Evolutionary conservation across 2,888 invertebrate species (phyloP).

Genomic region (Euphydryas editha): DNA sequence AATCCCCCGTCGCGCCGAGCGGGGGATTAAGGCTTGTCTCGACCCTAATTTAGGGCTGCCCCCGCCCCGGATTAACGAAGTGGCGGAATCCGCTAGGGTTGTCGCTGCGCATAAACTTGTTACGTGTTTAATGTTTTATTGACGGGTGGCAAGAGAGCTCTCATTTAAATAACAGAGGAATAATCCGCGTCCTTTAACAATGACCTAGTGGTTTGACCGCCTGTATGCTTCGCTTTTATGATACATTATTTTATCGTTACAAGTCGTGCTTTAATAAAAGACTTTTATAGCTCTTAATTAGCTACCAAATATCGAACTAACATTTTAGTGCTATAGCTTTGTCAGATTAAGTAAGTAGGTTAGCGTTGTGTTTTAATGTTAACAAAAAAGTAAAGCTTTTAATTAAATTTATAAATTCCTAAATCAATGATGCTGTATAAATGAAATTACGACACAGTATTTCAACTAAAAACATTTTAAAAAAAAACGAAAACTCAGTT

Average conservation of each 20-base stretch:
- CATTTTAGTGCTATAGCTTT: too few relatives aligned
- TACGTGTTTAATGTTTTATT: constrained; percentile 84
- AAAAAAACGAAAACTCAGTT: constrained; percentile 13
- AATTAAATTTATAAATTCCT: too few relatives aligned
- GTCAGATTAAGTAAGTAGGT: too few relatives aligned
- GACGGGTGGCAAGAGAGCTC: constrained; percentile 80
- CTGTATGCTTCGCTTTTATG: constrained; percentile 8
- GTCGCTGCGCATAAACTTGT: constrained; percentile 83
- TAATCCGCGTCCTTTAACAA: constrained; percentile 52
- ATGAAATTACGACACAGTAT: too few relatives aligned
- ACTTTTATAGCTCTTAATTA: neutral
- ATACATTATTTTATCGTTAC: neutral
- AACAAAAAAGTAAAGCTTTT: too few relatives aligned
- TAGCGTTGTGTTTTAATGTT: too few relatives aligned
- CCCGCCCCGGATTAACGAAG: constrained; percentile 83
- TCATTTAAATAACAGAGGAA: constrained; percentile 77
- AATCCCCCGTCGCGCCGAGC: constrained; percentile 84
- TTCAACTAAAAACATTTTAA: neutral
- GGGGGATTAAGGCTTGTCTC: constrained; percentile 84
- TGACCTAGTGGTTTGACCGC: constrained; percentile 39
- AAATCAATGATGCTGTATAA: too few relatives aligned
- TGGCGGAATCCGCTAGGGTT: constrained; percentile 83
- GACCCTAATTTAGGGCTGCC: constrained; percentile 84
- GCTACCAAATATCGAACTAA: too few relatives aligned
- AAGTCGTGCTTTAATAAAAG: neutral